Conservation (phyloP, 2,888 invertebrate genomes). For the Graphium colonna region DNA sequence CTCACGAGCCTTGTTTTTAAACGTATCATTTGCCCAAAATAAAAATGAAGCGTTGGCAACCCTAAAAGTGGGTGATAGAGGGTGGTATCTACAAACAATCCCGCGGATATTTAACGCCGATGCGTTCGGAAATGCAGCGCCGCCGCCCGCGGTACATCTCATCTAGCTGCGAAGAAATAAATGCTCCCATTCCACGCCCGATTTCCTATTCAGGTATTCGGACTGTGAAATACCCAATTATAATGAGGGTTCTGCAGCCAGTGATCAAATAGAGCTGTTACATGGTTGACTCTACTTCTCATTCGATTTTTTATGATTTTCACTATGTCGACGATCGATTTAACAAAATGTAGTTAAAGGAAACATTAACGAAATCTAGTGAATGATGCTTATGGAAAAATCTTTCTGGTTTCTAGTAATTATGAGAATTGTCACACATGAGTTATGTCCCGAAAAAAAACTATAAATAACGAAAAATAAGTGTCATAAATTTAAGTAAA, state of each 20-base stretch:
- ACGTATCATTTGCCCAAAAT: too few relatives aligned
- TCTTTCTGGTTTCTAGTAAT: too few relatives aligned
- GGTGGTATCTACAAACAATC: constrained; percentile 70
- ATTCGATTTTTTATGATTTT: constrained; percentile 9
- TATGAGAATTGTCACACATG: too few relatives aligned
- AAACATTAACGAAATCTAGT: too few relatives aligned
- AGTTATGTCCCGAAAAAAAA: too few relatives aligned
- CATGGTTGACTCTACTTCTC: background rate
- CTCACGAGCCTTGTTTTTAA: too few relatives aligned
- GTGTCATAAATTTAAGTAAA: too few relatives aligned
- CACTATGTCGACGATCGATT: constrained; percentile 5
- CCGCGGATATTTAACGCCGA: constrained; percentile 77
- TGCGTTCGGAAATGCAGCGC: constrained; percentile 74
- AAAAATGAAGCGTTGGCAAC: too few relatives aligned
- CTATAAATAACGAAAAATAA: too few relatives aligned
- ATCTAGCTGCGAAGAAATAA: constrained; percentile 56
- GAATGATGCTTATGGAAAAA: too few relatives aligned
- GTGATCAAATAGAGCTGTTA: background rate
- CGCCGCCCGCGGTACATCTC: constrained; percentile 64
- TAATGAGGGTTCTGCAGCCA: background rate
- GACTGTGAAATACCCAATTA: constrained; percentile 4
- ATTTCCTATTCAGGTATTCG: constrained; percentile 50
- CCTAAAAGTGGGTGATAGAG: constrained; percentile 33
- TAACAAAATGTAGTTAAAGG: too few relatives aligned
- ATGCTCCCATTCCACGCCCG: constrained; percentile 58